Conservation (phyloP, 2,888 invertebrate species). For the Monochamus alternatus region DNA sequence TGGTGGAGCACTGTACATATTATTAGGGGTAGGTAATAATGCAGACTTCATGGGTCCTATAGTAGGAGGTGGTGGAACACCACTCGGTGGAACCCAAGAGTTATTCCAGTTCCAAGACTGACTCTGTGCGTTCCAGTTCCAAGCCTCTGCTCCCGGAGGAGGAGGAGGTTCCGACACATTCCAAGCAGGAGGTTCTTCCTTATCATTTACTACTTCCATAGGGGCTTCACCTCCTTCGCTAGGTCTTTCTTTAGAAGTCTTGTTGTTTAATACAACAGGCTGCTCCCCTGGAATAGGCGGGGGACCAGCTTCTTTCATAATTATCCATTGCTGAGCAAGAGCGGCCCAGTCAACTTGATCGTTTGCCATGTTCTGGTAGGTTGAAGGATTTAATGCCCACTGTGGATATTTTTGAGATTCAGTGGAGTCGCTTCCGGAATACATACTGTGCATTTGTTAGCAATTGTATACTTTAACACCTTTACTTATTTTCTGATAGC, state of each 20-base stretch:
- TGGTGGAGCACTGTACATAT: conserved; percentile 59
- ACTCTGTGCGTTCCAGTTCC: conserved; percentile 70
- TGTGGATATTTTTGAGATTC: conserved; percentile 78
- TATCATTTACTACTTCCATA: conserved; percentile 89
- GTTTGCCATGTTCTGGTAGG: conserved; percentile 86
- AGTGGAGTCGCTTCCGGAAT: conserved; percentile 75
- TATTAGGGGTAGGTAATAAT: conserved; percentile 67
- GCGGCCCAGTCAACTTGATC: conserved; percentile 96
- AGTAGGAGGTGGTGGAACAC: conserved; percentile 58
- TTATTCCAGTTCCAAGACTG: conserved; percentile 69
- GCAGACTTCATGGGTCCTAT: conserved; percentile 61
- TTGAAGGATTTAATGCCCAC: conserved; percentile 87
- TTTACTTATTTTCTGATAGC: background rate
- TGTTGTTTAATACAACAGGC: conserved; percentile 43
- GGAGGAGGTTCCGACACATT: conserved; percentile 68
- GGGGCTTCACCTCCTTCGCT: conserved; percentile 86
- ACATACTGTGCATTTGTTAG: conserved; percentile 68
- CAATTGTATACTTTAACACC: too few species aligned
- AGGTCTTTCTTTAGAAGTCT: conserved; percentile 32
- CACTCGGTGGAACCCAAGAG: conserved; percentile 69
- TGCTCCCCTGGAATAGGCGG: conserved; percentile 63
- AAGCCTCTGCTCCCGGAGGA: conserved; percentile 58
- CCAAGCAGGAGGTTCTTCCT: conserved; percentile 73
- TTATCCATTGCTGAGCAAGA: conserved; percentile 97
- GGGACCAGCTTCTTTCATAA: conserved; percentile 86